Evolutionary conservation across 1,140 invertebrate genomes (phyloP).

Genomic region (Cataglyphis hispanica): DNA sequence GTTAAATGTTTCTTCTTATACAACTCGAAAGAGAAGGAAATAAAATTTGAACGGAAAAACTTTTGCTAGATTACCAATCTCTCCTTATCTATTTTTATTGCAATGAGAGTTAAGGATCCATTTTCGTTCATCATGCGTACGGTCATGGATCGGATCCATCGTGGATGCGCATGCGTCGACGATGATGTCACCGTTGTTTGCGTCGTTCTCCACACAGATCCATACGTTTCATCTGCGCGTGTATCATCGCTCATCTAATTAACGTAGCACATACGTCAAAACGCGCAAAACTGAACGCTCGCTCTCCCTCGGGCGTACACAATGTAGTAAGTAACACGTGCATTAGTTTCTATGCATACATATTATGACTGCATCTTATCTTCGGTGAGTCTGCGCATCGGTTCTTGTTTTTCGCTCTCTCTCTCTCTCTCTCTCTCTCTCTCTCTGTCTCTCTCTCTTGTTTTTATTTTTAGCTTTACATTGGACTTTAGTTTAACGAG

Average conservation of each 20-base stretch:
- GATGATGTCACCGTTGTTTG: slow-evolving; percentile 58
- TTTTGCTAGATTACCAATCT: not conserved
- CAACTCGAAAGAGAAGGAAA: not conserved
- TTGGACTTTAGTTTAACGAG: slow-evolving; percentile 16
- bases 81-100: not conserved
- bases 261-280: not conserved
- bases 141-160: slow-evolving; percentile 18
- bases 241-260: not conserved
- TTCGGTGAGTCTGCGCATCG: not conserved
- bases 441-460: not conserved
- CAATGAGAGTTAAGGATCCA: not conserved
- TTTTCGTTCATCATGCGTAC: not conserved
- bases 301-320: not conserved
- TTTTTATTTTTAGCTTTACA: slow-evolving; percentile 33
- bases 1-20: too few species aligned
- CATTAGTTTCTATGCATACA: slow-evolving; percentile 33
- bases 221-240: not conserved
- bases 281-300: too few species aligned
- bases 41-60: not conserved
- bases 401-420: not conserved
- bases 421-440: too few species aligned
- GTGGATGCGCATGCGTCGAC: slow-evolving; percentile 47
- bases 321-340: slow-evolving; percentile 22
- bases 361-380: slow-evolving; percentile 27
- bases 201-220: not conserved